Evolutionary conservation across 2,888 invertebrate genomes (phyloP).

Genomic region (Hipparchia semele): DNA sequence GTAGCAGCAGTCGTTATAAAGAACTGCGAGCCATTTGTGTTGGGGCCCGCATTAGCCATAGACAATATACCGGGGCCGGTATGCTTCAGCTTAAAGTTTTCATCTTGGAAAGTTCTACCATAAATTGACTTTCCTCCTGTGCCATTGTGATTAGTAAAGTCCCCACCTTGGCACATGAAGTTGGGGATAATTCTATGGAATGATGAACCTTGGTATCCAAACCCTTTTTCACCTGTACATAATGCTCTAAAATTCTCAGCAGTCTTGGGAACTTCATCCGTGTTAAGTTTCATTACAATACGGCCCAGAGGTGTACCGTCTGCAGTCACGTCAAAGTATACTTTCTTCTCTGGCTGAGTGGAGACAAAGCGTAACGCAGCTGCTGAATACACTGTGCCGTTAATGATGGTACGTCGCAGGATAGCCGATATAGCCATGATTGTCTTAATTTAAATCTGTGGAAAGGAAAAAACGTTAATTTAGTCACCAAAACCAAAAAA

Average conservation of each 20-base stretch:
- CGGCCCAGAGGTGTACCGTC: conserved; percentile 91
- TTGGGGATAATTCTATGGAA: conserved; percentile 96
- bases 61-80: conserved; percentile 94
- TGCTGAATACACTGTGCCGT: conserved; percentile 72
- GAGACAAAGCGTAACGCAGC: conserved; percentile 70
- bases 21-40: conserved; percentile 98
- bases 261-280: conserved; percentile 96
- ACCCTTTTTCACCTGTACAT: conserved; percentile 85
- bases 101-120: conserved; percentile 96
- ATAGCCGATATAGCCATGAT: conserved; percentile 59
- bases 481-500: background rate
- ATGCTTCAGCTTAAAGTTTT: conserved; percentile 97
- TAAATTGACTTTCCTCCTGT: conserved; percentile 98
- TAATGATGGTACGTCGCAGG: conserved; percentile 64
- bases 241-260: conserved; percentile 97
- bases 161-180: conserved; percentile 98
- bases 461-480: background rate
- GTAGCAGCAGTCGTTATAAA: conserved; percentile 97
- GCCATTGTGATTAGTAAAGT: conserved; percentile 96
- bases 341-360: conserved; percentile 75
- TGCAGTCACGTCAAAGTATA: conserved; percentile 95
- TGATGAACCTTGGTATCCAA: conserved; percentile 95
- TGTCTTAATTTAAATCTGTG: conserved; percentile 23
- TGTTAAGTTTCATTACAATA: conserved; percentile 93
- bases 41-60: conserved; percentile 98